These are phyloP conservation scores for Atlantisia rogersi DNA, from an alignment of 2,113 vertebrate species.

Conservation along the genomic window DNA sequence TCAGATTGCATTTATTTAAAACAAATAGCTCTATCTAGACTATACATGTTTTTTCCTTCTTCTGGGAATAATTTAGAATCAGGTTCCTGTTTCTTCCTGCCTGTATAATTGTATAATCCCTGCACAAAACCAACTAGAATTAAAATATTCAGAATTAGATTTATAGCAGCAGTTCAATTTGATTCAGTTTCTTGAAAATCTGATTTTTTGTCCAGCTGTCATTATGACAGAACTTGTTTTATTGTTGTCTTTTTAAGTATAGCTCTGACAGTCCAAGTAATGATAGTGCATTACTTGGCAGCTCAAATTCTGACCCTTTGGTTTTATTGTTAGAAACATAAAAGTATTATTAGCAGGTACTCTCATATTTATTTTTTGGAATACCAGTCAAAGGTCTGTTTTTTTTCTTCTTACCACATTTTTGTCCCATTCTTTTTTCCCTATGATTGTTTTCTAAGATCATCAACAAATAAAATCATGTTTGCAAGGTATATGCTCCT, in stretches of 20 bases:
- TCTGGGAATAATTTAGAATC: neutral
- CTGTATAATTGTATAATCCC: rapidly evolving
- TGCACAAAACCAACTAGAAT: neutral
- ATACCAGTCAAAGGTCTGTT: neutral
- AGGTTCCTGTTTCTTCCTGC: neutral
- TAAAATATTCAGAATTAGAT: neutral
- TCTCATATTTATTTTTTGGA: neutral
- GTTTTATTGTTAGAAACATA: neutral
- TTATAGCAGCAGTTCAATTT: neutral
- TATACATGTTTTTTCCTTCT: neutral
- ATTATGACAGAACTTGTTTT: neutral
- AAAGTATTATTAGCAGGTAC: neutral
- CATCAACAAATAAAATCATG: neutral
- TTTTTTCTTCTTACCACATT: neutral
- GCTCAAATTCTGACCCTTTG: neutral
- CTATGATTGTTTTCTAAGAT: neutral
- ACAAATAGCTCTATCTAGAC: neutral
- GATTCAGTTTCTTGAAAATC: neutral
- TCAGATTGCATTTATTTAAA: neutral
- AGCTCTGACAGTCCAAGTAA: neutral
- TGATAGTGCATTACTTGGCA: neutral
- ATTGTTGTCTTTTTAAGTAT: neutral
- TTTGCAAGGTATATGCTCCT: neutral
- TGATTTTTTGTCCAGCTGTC: neutral
- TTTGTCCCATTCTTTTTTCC: neutral